Base-by-base conservation (phyloP, 2,888 invertebrate species). In the Zaprionus lineosus region DNA sequence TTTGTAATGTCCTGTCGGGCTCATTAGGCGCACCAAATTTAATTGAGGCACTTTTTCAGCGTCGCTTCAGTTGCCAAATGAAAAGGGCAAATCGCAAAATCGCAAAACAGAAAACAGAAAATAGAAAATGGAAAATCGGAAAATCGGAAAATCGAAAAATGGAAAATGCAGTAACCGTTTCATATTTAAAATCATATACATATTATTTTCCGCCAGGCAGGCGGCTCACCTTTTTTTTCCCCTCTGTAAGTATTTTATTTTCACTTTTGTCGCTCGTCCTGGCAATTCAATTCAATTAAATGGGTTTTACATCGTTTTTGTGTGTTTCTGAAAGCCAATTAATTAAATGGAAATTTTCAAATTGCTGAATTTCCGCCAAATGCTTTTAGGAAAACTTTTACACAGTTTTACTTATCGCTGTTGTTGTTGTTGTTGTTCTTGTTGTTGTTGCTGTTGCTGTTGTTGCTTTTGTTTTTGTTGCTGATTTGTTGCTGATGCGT, bases 1-100 rank as follows among this genome's bases (percentile, higher is more conserved):
- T 37, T 50, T 15, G 50, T 59, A 51, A 56, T 51, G 39, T 46
- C 4, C 55, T 21, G 52, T 55, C 47, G 34, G 56, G 68, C 84
- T 81, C 74, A 81, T 78, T 78, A 84, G 62, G 70, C 48, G 50
- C 44, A 28, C 46, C 33, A 12, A 56, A 83, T 76, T 83, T 72
- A 76, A 76, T 76, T 79, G 81, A 76, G 59, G 29, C 50, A 58
- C 46, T 59, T 68, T 50, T 51, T 26, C 12, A 33, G 21, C 40
- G 41, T 12, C 29, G 19, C 19, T 31, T 15, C 34, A 14, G 18
- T 15, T 21, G 8, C n/a, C n/a, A n/a, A n/a, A 9, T 6, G 31
- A 41, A 61, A 53, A 43, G 34, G 51, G 50, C 14, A 24, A 40
- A 24, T 50, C 19, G 18, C 31, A 37, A 11, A 26, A 11, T 28